These are phyloP conservation scores for Choristoneura rosaceana DNA, from an alignment of 2,888 invertebrate species.

Conservation along the genomic window DNA sequence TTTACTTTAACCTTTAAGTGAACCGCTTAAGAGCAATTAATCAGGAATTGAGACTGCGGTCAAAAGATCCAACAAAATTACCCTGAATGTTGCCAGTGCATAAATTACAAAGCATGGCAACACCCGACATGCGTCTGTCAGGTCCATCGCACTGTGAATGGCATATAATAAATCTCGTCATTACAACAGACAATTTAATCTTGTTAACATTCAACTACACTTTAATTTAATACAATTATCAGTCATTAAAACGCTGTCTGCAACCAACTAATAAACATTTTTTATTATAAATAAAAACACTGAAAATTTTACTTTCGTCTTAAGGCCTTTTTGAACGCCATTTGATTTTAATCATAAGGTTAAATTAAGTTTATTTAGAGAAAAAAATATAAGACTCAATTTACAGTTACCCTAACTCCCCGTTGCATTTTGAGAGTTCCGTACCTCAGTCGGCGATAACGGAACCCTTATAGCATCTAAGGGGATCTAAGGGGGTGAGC, in stretches of 20 bases:
- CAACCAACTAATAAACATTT: slow-evolving; percentile 48
- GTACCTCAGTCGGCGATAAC: too few relatives aligned
- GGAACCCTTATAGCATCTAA: too few relatives aligned
- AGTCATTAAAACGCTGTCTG: slow-evolving; percentile 55
- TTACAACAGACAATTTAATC: slow-evolving; percentile 52
- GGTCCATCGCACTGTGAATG: slow-evolving; percentile 44
- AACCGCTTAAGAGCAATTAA: slow-evolving; percentile 15
- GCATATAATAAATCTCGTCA: slow-evolving; percentile 45
- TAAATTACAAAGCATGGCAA: slow-evolving; percentile 38
- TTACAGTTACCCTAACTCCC: too few relatives aligned
- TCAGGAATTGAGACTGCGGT: slow-evolving; percentile 30
- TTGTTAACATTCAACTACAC: slow-evolving; percentile 52
- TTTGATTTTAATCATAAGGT: too few relatives aligned
- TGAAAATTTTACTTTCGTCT: slow-evolving; percentile 4
- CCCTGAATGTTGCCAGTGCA: slow-evolving; percentile 30
- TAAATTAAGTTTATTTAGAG: too few relatives aligned
- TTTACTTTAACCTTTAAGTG: slow-evolving; percentile 18
- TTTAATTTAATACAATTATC: slow-evolving; percentile 53
- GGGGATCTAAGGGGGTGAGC: too few relatives aligned
- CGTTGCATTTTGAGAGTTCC: too few relatives aligned
- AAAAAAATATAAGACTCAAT: too few relatives aligned
- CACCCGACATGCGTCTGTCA: slow-evolving; percentile 32
- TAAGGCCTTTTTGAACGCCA: background rate
- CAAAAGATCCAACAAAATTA: slow-evolving; percentile 32
- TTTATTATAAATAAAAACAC: slow-evolving; percentile 20